Base-by-base conservation (phyloP, 2,113 vertebrate genomes). In the Neogale vison region DNA sequence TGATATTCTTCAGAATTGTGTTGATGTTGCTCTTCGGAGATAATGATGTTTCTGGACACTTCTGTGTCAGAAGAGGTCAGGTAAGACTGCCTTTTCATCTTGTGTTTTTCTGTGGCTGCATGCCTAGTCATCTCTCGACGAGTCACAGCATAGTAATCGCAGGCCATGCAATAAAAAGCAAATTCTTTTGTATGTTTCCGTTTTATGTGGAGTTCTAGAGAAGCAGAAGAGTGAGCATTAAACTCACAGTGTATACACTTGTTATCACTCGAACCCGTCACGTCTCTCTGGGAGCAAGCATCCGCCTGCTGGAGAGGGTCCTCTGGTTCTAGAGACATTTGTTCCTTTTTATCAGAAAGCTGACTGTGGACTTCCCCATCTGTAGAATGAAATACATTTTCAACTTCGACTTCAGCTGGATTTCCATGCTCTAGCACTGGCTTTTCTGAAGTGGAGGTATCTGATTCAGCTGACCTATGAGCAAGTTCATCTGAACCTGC, bases 81-180 rank as follows among this genome's bases (percentile, higher is more conserved):
- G 4, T 99, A 99, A 74, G 98, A 98, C 98, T 99, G 99, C 81
- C 99, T 99, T 90, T 99, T 99, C 96, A 99, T 98, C 97, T 99
- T 99, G 96, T 99, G 99, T 90, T 99, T 99, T 63, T 99, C 99
- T 11, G 99, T 99, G 42, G 99, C 98, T 15, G 99, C 99, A 8
- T 99, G 99, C 81, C 99, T 99, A 57, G 98, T 99, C 99, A 99
- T 99, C 98, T 99, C 99, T 76, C 99, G 98, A 63, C 98, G 99
- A 34, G 99, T 99, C 95, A 99, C 99, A 0, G 99, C 99, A 29
- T 99, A 99, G 98, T 99, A 99, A 96, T 99, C 99, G 92, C 99
- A 99, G 1, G 99, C 99, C 98, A 99, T 99, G 97, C 99, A 99
- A 61, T 99, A 99, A 87, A 99, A 99, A 95, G 99, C 99, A 98